Evolutionary conservation across 2,888 invertebrate species (phyloP).

Genomic region (Synanthedon formicaeformis): DNA sequence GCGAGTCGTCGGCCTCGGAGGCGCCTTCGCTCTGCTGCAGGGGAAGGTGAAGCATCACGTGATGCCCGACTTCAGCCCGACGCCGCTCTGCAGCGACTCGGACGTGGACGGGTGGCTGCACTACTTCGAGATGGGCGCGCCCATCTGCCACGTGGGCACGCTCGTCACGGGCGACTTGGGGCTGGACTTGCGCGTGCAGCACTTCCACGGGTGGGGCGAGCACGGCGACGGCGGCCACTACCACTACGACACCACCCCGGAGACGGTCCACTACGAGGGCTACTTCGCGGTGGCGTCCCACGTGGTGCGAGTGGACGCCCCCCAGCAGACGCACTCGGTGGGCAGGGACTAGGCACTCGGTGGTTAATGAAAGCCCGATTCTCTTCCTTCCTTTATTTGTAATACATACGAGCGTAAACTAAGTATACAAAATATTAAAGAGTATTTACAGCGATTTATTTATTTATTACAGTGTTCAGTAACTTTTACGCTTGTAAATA

Average conservation of each 20-base stretch:
- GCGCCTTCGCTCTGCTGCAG: constrained; percentile 84
- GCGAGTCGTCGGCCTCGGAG: constrained; percentile 82
- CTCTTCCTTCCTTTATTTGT: too few relatives aligned
- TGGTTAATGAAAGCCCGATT: too few relatives aligned
- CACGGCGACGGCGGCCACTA: constrained; percentile 95
- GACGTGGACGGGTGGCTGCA: constrained; percentile 90
- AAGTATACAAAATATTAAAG: too few relatives aligned
- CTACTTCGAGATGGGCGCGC: constrained; percentile 91
- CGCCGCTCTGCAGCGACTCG: constrained; percentile 77
- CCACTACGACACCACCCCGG: constrained; percentile 94
- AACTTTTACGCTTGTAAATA: too few relatives aligned
- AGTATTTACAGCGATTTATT: too few relatives aligned
- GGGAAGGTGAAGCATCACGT: constrained; percentile 93
- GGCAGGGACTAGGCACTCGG: constrained; percentile 76
- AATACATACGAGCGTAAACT: too few relatives aligned
- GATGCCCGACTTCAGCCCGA: constrained; percentile 92
- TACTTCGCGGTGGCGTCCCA: constrained; percentile 85
- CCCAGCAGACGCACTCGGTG: constrained; percentile 72
- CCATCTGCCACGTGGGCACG: constrained; percentile 88
- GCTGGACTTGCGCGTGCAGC: constrained; percentile 91
- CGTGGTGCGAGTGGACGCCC: constrained; percentile 82
- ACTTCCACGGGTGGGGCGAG: constrained; percentile 92
- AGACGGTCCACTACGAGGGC: constrained; percentile 87
- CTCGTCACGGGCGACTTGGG: constrained; percentile 89
- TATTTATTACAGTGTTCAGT: too few relatives aligned